Evolutionary conservation across 1,140 invertebrate genomes (phyloP), one percentile per base, ranked within the genome.

Genomic region (Musca vetustissima): DNA sequence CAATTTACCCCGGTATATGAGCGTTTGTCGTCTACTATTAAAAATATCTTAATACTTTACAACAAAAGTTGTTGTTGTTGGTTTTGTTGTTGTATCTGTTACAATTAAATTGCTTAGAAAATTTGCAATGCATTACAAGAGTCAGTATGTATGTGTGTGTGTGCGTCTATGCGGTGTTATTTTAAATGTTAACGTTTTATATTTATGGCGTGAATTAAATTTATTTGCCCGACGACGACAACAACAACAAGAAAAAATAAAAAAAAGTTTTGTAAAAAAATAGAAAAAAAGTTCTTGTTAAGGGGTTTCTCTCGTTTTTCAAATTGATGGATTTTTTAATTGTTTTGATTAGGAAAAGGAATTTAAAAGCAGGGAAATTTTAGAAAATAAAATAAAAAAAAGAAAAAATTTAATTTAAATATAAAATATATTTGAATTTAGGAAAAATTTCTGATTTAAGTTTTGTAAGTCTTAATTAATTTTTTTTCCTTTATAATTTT

Each of bases 271-370:
- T n/a, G n/a, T n/a, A n/a, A n/a, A 14, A 43, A 13, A 28, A 2
- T 4, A n/a, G 6, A 25, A 13, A 55, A 43, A 43, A 11, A 28
- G 8, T 4, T 8, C 8, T 4, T n/a, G n/a, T n/a, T n/a, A n/a
- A n/a, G n/a, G n/a, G n/a, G n/a, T n/a, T n/a, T n/a, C 6, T 4
- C 11, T 61, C n/a, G n/a, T n/a, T 1, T 57, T 25, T 36, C 9
- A 61, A 61, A 61, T 61, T 61, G 57, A 61, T 61, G 57, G 43
- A 43, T 36, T 61, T n/a, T n/a, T 61, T 61, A 61, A 61, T 61
- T 61, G 57, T 61, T 61, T 61, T 61, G 57, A 61, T 61, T 61
- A 61, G n/a, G n/a, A n/a, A 61, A 61, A 61, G 43, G 36, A 61
- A 61, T 61, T 61, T 61, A 43, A 59, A 59, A 57, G 19, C 6